phyloP scores from a whole-genome alignment of 2,888 invertebrate species.

The Beris morrisii region DNA sequence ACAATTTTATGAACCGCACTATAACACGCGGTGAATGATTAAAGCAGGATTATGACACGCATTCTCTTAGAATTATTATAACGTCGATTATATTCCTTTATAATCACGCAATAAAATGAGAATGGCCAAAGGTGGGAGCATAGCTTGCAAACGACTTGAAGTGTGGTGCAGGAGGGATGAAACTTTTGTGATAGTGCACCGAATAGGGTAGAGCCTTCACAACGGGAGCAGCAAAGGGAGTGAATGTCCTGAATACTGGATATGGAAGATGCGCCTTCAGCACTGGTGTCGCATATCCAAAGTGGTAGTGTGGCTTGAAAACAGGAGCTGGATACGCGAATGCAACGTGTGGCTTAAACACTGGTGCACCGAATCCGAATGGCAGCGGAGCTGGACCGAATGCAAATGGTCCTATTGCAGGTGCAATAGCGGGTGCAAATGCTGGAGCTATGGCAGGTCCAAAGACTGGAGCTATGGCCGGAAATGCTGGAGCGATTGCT shows the following conservation, averaged over 20 bases:
- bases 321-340: constrained; percentile 30
- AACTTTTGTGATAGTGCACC: constrained; percentile 25
- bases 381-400: constrained; percentile 12
- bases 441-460: constrained; percentile 24
- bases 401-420: constrained; percentile 26
- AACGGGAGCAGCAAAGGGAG: constrained; percentile 25
- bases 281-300: constrained; percentile 32
- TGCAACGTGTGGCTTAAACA: constrained; percentile 26
- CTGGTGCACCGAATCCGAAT: constrained; percentile 15
- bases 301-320: constrained; percentile 15
- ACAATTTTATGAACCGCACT: too few relatives aligned
- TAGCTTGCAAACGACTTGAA: constrained; percentile 29
- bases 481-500: constrained; percentile 12
- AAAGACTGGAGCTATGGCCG: constrained; percentile 23
- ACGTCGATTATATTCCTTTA: neutral
- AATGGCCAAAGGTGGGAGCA: constrained; percentile 28
- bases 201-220: constrained; percentile 22
- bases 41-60: constrained; percentile 3
- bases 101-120: constrained; percentile 25
- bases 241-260: constrained; percentile 25
- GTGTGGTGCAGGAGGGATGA: constrained; percentile 19
- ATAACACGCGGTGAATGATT: too few relatives aligned
- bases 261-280: constrained; percentile 25
- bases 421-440: constrained; percentile 23
- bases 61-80: constrained; percentile 11